Conservation (phyloP, 2,797 vertebrate species). For the Chaetodon trifasciatus region DNA sequence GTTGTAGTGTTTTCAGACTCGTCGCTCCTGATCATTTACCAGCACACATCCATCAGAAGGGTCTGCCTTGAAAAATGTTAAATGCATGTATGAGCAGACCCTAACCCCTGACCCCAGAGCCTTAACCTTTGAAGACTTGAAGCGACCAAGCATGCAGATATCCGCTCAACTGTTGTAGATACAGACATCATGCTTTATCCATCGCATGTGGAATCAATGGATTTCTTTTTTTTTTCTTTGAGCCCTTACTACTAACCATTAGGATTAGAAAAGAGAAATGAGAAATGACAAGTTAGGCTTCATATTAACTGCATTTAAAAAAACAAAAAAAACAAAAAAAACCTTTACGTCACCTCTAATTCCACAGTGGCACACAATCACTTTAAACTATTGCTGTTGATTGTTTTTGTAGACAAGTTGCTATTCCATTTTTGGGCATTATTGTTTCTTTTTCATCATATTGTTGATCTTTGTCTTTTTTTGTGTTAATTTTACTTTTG, state of each 20-base stretch:
- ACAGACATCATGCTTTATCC: background rate
- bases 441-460: constrained; percentile 27
- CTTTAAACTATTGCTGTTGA: constrained; percentile 74
- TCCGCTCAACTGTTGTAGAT: background rate
- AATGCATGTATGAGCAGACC: background rate
- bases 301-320: background rate
- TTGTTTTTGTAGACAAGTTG: constrained; percentile 55
- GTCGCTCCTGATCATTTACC: background rate
- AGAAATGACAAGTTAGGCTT: background rate
- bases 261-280: background rate
- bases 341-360: constrained; percentile 40
- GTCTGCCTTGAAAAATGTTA: background rate
- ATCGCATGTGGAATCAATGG: background rate
- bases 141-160: constrained; percentile 5
- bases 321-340: too few relatives aligned
- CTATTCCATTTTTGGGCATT: constrained; percentile 77
- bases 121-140: constrained; percentile 1
- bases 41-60: background rate
- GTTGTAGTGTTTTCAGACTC: background rate
- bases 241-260: background rate
- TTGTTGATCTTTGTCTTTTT: constrained; percentile 18
- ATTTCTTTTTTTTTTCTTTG: background rate
- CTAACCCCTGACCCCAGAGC: background rate
- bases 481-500: background rate
- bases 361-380: constrained; percentile 83